phyloP scores from a whole-genome alignment of 35 echinoderm and acorn worm genomes.

The Diadema setosum region DNA sequence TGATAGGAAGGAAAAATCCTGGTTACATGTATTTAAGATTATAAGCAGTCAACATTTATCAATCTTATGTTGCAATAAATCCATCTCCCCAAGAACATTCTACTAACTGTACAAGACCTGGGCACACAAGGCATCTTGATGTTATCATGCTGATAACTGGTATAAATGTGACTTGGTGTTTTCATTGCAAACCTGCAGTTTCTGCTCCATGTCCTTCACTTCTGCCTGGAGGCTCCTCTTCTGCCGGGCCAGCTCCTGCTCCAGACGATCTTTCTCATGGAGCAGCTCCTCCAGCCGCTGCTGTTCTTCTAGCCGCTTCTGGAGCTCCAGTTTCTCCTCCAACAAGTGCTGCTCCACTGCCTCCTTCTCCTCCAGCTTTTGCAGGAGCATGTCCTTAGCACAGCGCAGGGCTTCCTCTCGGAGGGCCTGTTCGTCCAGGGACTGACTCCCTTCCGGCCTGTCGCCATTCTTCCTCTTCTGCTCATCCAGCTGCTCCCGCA shows the following conservation, averaged over 20 bases:
- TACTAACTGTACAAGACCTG: no score
- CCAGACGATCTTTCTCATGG: slow-evolving; percentile 82
- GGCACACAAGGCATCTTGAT: no score
- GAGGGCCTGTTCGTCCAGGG: slow-evolving; percentile 60
- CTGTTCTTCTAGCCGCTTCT: slow-evolving; percentile 68
- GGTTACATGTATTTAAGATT: no score
- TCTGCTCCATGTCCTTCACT: slow-evolving; percentile 77
- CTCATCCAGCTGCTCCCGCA: slow-evolving; percentile 51
- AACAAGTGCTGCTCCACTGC: slow-evolving; percentile 62
- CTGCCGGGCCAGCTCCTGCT: slow-evolving; percentile 91
- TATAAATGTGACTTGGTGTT: no score
- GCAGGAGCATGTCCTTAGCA: slow-evolving; percentile 79
- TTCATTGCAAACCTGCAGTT: slow-evolving; percentile 19
- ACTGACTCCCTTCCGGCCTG: slow-evolving; percentile 19
- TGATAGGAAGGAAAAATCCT: no score
- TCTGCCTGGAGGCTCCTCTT: slow-evolving; percentile 78
- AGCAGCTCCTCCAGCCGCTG: slow-evolving; percentile 73
- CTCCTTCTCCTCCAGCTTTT: slow-evolving; percentile 87
- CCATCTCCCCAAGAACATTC: no score
- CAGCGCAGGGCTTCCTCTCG: slow-evolving; percentile 55
- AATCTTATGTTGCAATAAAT: no score
- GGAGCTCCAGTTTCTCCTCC: slow-evolving; percentile 69
- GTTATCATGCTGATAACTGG: no score
- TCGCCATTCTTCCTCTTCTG: slow-evolving; percentile 17
- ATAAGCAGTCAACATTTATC: no score